Conservation (phyloP, 2,113 vertebrate species). For the Gambusia holbrooki region DNA sequence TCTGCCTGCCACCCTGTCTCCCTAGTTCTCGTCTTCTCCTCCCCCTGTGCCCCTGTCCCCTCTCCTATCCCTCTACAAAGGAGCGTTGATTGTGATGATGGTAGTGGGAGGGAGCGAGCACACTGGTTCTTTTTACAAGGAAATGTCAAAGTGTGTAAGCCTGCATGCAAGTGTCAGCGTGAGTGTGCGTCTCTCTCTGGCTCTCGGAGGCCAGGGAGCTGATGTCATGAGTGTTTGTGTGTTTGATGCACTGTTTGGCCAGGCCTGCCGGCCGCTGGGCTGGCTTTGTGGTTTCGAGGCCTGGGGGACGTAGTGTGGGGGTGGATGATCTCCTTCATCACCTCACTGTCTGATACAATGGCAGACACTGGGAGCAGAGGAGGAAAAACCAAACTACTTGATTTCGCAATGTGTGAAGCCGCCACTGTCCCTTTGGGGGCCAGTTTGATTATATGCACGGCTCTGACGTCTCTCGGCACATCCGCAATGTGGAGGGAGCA, state of each 20-base stretch:
- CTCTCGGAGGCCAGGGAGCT: constrained; percentile 64
- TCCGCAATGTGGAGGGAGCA: constrained; percentile 36
- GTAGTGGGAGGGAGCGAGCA: constrained; percentile 71
- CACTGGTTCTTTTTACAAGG: constrained; percentile 79
- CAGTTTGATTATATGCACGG: constrained; percentile 58
- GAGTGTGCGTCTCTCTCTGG: constrained; percentile 54
- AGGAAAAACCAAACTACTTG: neutral
- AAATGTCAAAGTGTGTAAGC: constrained; percentile 79
- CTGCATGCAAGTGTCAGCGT: constrained; percentile 57
- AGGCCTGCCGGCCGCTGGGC: constrained; percentile 55
- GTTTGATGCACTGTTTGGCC: constrained; percentile 64
- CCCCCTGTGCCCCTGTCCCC: constrained; percentile 63
- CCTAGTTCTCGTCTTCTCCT: constrained; percentile 40
- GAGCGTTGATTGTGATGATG: constrained; percentile 78
- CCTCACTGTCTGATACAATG: constrained; percentile 50
- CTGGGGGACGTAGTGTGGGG: constrained; percentile 56
- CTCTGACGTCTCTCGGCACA: constrained; percentile 55
- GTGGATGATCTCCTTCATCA: constrained; percentile 56
- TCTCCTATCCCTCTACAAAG: constrained; percentile 72
- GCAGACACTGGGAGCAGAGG: constrained; percentile 12
- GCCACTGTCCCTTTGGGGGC: constrained; percentile 51
- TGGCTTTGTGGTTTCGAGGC: constrained; percentile 49
- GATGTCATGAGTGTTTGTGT: constrained; percentile 68
- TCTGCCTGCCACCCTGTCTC: constrained; percentile 53
- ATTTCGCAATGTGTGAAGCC: constrained; percentile 60